phyloP scores from a whole-genome alignment of 2,888 invertebrate genomes.

The Corbicula japonica region DNA sequence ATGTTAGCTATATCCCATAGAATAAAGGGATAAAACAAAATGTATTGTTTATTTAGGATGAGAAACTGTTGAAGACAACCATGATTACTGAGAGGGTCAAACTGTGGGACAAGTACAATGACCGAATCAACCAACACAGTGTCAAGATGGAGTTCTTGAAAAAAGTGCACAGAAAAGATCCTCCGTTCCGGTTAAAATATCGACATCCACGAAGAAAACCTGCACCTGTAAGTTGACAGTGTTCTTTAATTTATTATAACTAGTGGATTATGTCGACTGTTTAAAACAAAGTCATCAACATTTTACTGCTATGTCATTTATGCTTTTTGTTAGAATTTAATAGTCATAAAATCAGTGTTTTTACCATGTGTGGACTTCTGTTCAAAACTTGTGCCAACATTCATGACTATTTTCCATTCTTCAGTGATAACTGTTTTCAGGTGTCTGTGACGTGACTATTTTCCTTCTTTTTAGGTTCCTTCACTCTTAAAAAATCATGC shows the following conservation, averaged over 20 bases:
- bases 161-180: constrained; percentile 91
- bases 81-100: constrained; percentile 95
- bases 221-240: constrained; percentile 69
- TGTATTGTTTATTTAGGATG: constrained; percentile 89
- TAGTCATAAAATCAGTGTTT: no score
- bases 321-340: no score
- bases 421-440: background rate
- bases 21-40: no score
- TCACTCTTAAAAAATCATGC: no score
- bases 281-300: no score
- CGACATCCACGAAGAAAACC: constrained; percentile 81
- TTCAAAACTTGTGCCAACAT: background rate
- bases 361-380: background rate
- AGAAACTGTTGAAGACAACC: constrained; percentile 92
- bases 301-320: no score
- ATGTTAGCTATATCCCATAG: no score
- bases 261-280: background rate
- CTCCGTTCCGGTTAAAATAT: constrained; percentile 91
- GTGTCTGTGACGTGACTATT: no score
- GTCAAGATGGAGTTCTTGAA: constrained; percentile 95
- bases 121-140: constrained; percentile 92
- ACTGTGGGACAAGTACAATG: constrained; percentile 94
- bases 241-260: background rate
- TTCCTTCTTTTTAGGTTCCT: no score
- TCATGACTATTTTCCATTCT: background rate